A percentile compares a stretch with the other conserved stretches of the same genome.
These are phyloP conservation scores for Pachycephus smyrnensis DNA, from an alignment of 2,888 invertebrate species.

Conservation along the genomic window DNA sequence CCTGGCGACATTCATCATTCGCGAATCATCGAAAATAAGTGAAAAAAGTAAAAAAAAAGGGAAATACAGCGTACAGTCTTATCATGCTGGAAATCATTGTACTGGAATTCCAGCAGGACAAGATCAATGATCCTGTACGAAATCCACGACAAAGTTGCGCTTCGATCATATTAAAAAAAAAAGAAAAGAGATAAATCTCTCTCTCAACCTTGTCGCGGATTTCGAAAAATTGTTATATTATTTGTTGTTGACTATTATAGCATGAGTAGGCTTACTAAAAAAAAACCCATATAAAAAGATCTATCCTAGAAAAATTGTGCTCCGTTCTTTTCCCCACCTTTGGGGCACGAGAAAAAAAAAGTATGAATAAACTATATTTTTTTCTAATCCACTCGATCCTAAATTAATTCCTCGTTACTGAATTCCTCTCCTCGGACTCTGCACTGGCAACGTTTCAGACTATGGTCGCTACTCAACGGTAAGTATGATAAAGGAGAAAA, in stretches of 20 bases:
- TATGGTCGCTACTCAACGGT: not conserved
- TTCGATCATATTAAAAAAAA: slow-evolving; percentile 14
- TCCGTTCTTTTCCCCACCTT: slow-evolving; percentile 22
- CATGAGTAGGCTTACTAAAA: slow-evolving; percentile 41
- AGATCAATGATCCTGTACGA: slow-evolving; percentile 29
- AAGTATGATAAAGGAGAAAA: not conserved
- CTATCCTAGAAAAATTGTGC: slow-evolving; percentile 8
- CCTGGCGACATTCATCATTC: not conserved
- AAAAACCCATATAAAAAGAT: slow-evolving; percentile 16
- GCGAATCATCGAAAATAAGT: slow-evolving; percentile 14
- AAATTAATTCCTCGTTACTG: not conserved
- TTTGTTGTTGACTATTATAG: slow-evolving; percentile 63
- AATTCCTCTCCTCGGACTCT: not conserved
- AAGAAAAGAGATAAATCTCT: slow-evolving; percentile 23
- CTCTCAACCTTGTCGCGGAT: slow-evolving; percentile 34
- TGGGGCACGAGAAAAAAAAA: slow-evolving; percentile 25
- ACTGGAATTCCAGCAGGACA: slow-evolving; percentile 20
- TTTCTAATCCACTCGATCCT: slow-evolving; percentile 24
- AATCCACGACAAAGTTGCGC: slow-evolving; percentile 33
- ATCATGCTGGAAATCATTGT: not conserved
- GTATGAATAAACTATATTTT: slow-evolving; percentile 38
- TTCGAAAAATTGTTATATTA: slow-evolving; percentile 57
- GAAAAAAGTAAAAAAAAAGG: slow-evolving; percentile 8
- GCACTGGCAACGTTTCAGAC: not conserved
- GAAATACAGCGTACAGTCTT: not conserved